These are phyloP conservation scores for Biston betularia DNA, from an alignment of 2,888 invertebrate species.

Conservation along the genomic window DNA sequence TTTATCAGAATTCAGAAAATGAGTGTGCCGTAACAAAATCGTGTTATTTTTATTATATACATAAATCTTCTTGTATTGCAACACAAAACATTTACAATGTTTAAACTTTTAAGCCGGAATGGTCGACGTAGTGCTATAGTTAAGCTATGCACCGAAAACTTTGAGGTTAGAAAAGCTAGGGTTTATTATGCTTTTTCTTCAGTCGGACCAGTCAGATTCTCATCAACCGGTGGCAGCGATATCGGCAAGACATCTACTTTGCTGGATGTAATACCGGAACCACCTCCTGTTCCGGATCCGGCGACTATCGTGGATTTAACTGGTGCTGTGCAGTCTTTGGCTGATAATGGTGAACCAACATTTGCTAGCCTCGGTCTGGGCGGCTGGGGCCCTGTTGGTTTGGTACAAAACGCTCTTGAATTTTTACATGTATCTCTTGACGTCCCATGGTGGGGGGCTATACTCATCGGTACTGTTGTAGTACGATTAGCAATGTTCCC, in stretches of 20 bases:
- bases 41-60: too few species aligned
- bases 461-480: constrained; percentile 92
- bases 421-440: constrained; percentile 92
- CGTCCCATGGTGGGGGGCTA: constrained; percentile 97
- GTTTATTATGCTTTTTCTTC: constrained; percentile 78
- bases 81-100: constrained; percentile 60
- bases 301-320: constrained; percentile 62
- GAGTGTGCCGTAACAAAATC: too few species aligned
- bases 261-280: constrained; percentile 76
- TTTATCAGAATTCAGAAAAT: neutral
- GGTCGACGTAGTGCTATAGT: constrained; percentile 72
- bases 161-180: constrained; percentile 81
- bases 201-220: constrained; percentile 69
- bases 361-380: constrained; percentile 94
- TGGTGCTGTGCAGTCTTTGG: constrained; percentile 73
- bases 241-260: constrained; percentile 60
- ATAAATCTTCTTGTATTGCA: neutral
- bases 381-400: constrained; percentile 93
- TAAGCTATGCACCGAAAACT: constrained; percentile 69
- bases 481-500: constrained; percentile 94
- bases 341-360: constrained; percentile 90
- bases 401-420: constrained; percentile 93
- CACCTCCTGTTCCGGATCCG: constrained; percentile 78
- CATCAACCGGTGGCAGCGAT: constrained; percentile 66
- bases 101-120: constrained; percentile 75